phyloP scores from a whole-genome alignment of 2,888 invertebrate species.

The Epistrophe eligans region DNA sequence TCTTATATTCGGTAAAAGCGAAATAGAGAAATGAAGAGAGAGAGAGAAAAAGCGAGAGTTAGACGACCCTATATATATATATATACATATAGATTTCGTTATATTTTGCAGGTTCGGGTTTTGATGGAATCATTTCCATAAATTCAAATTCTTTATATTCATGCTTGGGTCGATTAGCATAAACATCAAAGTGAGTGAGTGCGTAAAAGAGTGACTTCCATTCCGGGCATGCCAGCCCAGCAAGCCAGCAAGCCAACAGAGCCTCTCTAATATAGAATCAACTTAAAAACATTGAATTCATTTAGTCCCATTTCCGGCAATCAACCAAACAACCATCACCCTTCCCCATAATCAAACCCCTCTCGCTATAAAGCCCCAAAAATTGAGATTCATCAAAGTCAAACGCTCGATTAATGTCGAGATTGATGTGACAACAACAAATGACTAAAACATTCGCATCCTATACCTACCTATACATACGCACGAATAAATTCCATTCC shows the following conservation, averaged over 20 bases:
- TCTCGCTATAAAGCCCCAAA: neutral
- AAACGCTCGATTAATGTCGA: constrained; percentile 66
- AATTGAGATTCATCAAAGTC: constrained; percentile 65
- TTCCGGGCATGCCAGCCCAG: neutral
- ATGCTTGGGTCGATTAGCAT: constrained; percentile 52
- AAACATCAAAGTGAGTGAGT: constrained; percentile 32
- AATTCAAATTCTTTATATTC: constrained; percentile 58
- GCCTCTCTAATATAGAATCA: neutral
- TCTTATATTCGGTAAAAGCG: neutral
- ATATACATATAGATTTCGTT: neutral
- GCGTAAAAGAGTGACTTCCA: constrained; percentile 24
- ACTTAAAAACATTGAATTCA: constrained; percentile 46
- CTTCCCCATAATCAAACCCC: neutral
- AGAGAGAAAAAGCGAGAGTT: neutral
- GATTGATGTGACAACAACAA: constrained; percentile 68
- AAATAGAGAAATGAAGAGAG: neutral
- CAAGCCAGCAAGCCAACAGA: neutral
- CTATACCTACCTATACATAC: neutral
- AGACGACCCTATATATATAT: neutral
- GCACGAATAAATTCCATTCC: constrained; percentile 6
- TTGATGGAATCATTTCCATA: constrained; percentile 62
- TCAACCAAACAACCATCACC: constrained; percentile 6
- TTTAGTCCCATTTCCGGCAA: constrained; percentile 34
- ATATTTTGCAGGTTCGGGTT: constrained; percentile 35
- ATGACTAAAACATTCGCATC: constrained; percentile 22